A percentile compares a stretch with the other conserved stretches of the same genome.
phyloP scores from a whole-genome alignment of 2,113 vertebrate species.

The Lasiurus cinereus region DNA sequence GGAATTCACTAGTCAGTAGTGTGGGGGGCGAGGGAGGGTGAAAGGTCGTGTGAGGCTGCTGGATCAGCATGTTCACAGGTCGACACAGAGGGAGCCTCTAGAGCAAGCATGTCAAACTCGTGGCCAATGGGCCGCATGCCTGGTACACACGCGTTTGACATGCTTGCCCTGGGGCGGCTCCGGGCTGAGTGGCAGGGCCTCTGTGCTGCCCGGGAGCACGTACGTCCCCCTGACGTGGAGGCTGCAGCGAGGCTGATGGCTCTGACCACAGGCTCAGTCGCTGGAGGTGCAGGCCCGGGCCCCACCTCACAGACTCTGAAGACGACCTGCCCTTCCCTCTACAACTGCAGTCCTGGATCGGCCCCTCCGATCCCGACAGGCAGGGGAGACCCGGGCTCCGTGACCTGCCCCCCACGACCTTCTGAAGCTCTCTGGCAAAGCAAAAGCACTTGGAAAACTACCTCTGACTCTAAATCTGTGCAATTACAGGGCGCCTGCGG shows the following conservation, averaged over 20 bases:
- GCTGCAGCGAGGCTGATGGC: not conserved
- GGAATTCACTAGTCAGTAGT: not conserved
- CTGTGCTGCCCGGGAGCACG: not conserved
- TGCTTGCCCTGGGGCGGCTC: not conserved
- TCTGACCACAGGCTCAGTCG: not conserved
- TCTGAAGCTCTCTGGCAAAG: not conserved
- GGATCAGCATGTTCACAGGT: not conserved
- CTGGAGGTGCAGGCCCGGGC: not conserved
- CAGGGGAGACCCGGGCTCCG: not conserved
- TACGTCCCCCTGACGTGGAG: not conserved
- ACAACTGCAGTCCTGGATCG: accelerated
- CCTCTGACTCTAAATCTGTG: not conserved
- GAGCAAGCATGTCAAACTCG: not conserved
- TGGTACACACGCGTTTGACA: too few species aligned
- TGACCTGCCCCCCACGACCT: not conserved
- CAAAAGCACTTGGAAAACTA: not conserved
- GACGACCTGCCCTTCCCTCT: not conserved
- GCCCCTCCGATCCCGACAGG: not conserved
- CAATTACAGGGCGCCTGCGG: not conserved
- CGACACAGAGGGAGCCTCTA: not conserved
- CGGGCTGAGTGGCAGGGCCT: not conserved
- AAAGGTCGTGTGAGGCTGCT: not conserved
- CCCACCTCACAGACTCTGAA: not conserved
- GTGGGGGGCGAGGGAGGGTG: accelerated
- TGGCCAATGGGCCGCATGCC: too few species aligned